phyloP scores from a whole-genome alignment of 2,113 vertebrate species.

The Bubo blakistoni region DNA sequence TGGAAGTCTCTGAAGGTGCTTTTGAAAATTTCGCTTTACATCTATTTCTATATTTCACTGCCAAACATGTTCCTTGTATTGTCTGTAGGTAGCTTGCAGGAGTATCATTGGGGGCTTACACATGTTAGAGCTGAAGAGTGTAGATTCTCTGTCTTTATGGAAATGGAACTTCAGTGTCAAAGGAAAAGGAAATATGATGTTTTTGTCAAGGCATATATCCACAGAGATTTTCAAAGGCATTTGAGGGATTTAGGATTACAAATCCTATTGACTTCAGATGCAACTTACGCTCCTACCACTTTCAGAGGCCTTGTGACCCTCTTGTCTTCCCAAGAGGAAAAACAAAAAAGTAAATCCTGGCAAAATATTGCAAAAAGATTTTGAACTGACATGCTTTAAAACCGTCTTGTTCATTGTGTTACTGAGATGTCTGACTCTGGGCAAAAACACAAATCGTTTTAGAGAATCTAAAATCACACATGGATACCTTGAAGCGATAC shows the following conservation, averaged over 20 bases:
- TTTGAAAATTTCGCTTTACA: not conserved
- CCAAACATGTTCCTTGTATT: not conserved
- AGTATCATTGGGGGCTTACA: not conserved
- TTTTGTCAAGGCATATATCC: conserved; percentile 4
- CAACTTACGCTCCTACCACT: not conserved
- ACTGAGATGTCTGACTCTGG: not conserved
- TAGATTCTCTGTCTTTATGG: not conserved
- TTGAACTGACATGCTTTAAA: not conserved
- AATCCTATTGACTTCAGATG: conserved; percentile 24
- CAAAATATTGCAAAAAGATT: not conserved
- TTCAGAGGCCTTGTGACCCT: not conserved
- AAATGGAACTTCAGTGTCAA: not conserved
- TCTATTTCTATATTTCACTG: not conserved
- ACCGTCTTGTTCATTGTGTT: not conserved
- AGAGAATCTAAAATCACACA: not conserved
- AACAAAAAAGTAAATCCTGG: not conserved
- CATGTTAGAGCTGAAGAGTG: not conserved
- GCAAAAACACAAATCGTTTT: not conserved
- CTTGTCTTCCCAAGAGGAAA: not conserved
- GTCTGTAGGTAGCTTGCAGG: not conserved
- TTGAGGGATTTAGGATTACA: conserved; percentile 33
- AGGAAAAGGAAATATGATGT: not conserved
- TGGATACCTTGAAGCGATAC: not conserved
- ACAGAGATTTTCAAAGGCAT: not conserved
- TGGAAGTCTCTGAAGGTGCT: not conserved